Base-by-base conservation (phyloP, 1,140 invertebrate genomes). In the Drosophila tristis region DNA sequence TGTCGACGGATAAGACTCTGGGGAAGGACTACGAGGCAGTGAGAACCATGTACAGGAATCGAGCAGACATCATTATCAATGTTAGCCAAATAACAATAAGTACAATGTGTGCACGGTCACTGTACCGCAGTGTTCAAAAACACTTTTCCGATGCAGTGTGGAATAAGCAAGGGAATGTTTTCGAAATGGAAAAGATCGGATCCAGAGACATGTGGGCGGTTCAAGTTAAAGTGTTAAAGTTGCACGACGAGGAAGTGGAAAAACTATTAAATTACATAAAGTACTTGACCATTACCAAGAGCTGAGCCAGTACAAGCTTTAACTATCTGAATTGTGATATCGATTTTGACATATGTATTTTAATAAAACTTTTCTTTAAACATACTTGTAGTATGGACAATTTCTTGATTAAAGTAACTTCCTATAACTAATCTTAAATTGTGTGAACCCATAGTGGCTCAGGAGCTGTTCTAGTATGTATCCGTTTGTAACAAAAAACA, bases 401-500 rank as follows among this genome's bases (percentile, higher is more conserved):
- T 45, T 58, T 25, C 42, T 15, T 70, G 65, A 57, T 85, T 80
- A 81, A 23, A 78, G 71, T 56, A 67, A 51, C 63, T 89, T 90
- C 47, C 77, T 89, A 64, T 76, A 71, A 44, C 71, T 87, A 45
- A 79, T 71, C 65, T 86, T 79, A 62, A 89, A 77, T 11, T 64
- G 76, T 47, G 77, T 79, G 47, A 81, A 87, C 23, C 84, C 78
- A 55, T 95, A 96, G 80, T 93, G 92, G 67, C 92, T 93, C 47
- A 97, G 94, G 31, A 97, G 91, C 71, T 95, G 93, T 7, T 93
- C 93, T 42, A 98, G 91, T 62, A 97, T 93, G 58, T 94, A 95
- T 70, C 97, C 93, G 92, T 98, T 97, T 6, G 94, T 93, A 68
- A 94, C 93, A 90, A 97, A 98, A 87, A 98, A 97, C 1, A 95